Evolutionary conservation across 2,888 invertebrate species (phyloP).

Genomic region (Ectobius pallidus): DNA sequence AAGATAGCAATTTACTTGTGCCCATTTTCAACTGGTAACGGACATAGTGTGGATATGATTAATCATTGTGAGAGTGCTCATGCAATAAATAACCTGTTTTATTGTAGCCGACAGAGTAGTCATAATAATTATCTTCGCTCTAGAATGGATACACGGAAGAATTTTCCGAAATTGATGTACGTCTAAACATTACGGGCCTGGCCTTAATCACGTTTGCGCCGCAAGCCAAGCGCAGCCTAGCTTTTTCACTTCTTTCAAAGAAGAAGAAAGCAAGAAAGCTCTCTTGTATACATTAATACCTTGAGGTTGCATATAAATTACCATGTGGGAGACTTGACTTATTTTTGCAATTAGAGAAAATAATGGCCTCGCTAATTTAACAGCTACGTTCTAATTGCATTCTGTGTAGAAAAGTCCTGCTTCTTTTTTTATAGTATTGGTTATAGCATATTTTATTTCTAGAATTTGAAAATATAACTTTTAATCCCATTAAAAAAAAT

Average conservation of each 20-base stretch:
- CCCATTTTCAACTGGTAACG: too few relatives aligned
- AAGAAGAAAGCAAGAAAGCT: neutral
- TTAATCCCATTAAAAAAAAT: too few relatives aligned
- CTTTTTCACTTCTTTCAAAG: neutral
- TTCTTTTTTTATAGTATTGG: too few relatives aligned
- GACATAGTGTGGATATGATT: neutral
- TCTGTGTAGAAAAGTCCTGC: neutral
- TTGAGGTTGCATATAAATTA: neutral
- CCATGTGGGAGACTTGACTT: neutral
- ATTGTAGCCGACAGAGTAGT: neutral
- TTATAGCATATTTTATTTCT: too few relatives aligned
- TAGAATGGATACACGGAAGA: conserved; percentile 8
- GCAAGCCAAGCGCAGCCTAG: neutral
- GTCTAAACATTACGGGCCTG: conserved; percentile 4
- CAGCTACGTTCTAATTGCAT: neutral
- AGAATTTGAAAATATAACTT: too few relatives aligned
- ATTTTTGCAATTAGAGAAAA: neutral
- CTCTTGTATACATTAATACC: neutral
- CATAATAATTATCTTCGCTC: conserved; percentile 7
- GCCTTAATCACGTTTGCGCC: conserved; percentile 1
- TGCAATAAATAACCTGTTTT: conserved; percentile 5
- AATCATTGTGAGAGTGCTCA: neutral
- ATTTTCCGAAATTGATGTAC: conserved; percentile 16
- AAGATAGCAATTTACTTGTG: neutral
- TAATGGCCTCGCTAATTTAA: neutral